These are phyloP conservation scores for silkworm (Bombyx mori) DNA, from an alignment of 1,140 invertebrate genomes.

Conservation along the genomic window DNA sequence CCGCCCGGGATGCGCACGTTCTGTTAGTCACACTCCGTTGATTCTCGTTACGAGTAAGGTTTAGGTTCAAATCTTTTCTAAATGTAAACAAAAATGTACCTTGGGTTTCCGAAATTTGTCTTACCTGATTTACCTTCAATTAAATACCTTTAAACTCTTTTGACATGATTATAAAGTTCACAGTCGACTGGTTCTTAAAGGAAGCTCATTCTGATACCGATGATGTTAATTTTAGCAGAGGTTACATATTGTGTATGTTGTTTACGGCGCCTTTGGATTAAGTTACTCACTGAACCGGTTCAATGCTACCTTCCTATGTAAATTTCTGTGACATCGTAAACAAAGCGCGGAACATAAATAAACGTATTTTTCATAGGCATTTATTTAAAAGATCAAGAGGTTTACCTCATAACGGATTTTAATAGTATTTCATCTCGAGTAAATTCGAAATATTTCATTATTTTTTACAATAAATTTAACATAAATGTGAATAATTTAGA, in stretches of 20 bases:
- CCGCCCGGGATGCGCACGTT: conserved; percentile 12
- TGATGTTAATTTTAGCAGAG: conserved; percentile 3
- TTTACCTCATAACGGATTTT: not conserved
- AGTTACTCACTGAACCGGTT: too few species aligned
- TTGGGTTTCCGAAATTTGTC: conserved; percentile 7
- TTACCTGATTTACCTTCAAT: conserved; percentile 17
- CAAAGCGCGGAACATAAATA: too few species aligned
- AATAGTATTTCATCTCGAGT: too few species aligned
- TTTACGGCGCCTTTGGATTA: not conserved
- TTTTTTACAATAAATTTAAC: too few species aligned
- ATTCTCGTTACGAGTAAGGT: conserved; percentile 1
- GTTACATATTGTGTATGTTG: conserved; percentile 1
- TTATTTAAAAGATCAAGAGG: not conserved
- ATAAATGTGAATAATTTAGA: too few species aligned
- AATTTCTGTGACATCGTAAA: too few species aligned
- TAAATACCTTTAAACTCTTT: conserved; percentile 16
- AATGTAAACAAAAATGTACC: conserved; percentile 15
- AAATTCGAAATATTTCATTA: too few species aligned
- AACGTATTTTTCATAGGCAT: too few species aligned
- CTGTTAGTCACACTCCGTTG: conserved; percentile 18
- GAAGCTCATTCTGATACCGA: conserved; percentile 5
- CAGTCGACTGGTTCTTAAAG: conserved; percentile 11
- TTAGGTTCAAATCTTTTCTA: conserved; percentile 14
- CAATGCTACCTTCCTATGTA: too few species aligned
- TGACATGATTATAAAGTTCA: conserved; percentile 9